phyloP scores from a whole-genome alignment of 2,113 vertebrate species.

The human region DNA sequence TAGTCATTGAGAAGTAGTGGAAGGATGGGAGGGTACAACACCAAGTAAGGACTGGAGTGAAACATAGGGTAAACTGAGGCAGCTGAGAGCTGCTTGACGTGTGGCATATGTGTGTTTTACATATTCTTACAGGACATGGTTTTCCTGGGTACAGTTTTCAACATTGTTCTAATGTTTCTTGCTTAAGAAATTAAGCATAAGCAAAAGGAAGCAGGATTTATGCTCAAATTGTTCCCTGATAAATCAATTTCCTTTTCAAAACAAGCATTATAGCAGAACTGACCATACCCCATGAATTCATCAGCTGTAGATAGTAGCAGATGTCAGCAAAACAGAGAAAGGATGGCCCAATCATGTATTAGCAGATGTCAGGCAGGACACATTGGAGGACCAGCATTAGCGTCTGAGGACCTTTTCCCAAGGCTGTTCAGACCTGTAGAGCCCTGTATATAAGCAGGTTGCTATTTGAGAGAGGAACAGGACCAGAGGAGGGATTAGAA shows the following conservation, averaged over 20 bases:
- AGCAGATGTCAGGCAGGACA: not conserved
- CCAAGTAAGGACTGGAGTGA: not conserved
- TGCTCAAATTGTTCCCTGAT: not conserved
- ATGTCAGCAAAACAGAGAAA: not conserved
- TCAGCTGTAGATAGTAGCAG: not conserved
- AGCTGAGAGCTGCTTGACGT: too few species aligned
- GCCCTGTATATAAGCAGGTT: not conserved
- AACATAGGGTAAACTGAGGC: not conserved
- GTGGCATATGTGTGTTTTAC: not conserved
- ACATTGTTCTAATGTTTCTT: not conserved
- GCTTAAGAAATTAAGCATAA: not conserved
- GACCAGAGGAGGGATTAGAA: not conserved
- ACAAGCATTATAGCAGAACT: not conserved
- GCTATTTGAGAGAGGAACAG: not conserved
- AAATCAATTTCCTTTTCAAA: conserved; percentile 22
- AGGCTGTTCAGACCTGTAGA: not conserved
- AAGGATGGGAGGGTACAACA: not conserved
- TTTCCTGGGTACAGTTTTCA: not conserved
- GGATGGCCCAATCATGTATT: not conserved
- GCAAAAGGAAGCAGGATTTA: conserved; percentile 20
- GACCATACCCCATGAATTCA: not conserved
- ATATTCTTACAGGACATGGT: not conserved
- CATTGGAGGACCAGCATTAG: not conserved
- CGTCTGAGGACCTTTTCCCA: not conserved
- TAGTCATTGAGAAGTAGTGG: not conserved